A percentile compares a stretch with the other conserved stretches of the same genome.
These are phyloP conservation scores for Tetramorium parvispinum DNA, from an alignment of 1,140 invertebrate species.

Conservation along the genomic window DNA sequence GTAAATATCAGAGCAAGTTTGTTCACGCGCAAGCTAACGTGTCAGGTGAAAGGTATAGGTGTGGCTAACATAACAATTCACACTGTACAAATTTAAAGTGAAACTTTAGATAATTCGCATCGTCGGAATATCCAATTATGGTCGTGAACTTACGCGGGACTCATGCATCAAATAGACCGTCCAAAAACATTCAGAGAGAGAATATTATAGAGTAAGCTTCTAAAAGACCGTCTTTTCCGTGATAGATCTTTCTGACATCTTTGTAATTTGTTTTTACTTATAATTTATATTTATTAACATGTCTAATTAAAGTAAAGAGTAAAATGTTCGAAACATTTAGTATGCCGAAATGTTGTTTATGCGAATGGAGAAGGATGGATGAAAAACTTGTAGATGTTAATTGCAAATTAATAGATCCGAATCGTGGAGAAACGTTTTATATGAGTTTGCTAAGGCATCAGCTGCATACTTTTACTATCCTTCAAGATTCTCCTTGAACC, in stretches of 20 bases:
- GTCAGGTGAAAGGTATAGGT: conserved; percentile 70
- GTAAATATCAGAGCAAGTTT: conserved; percentile 28
- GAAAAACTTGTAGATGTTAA: background rate
- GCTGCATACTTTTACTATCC: conserved; percentile 32
- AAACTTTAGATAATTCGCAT: conserved; percentile 52
- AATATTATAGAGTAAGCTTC: background rate
- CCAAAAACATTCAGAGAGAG: background rate
- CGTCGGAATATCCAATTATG: conserved; percentile 19
- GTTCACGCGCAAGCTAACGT: conserved; percentile 35
- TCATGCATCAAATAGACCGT: background rate
- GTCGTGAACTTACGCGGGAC: background rate
- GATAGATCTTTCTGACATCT: background rate
- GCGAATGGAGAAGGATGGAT: background rate
- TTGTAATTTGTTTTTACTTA: background rate
- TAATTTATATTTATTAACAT: background rate
- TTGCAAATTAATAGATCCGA: background rate
- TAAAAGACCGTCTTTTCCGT: background rate
- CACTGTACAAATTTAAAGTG: conserved; percentile 49
- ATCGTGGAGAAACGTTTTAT: background rate
- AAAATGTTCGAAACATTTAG: background rate
- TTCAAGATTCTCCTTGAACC: conserved; percentile 54
- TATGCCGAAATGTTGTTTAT: background rate
- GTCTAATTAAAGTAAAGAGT: background rate
- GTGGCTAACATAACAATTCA: conserved; percentile 64
- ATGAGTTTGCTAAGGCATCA: background rate